phyloP scores from a whole-genome alignment of 2,113 vertebrate species.

The Plestiodon gilberti region DNA sequence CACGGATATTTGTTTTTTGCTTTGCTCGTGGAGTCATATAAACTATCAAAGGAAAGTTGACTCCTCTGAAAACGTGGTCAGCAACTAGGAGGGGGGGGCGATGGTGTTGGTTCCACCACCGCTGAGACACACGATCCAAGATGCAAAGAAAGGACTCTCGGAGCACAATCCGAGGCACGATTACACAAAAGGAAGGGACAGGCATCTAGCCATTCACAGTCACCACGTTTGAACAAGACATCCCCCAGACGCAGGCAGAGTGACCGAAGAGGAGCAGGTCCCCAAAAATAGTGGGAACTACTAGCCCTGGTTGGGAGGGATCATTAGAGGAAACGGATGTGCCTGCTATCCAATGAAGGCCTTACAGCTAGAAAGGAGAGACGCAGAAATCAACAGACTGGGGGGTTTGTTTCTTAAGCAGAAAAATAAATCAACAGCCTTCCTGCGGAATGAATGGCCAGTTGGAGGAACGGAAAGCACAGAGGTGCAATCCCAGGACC shows the following conservation, averaged over 20 bases:
- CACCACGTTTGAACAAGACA: too few relatives aligned
- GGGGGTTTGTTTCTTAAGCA: not conserved
- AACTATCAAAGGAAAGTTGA: not conserved
- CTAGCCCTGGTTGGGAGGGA: too few relatives aligned
- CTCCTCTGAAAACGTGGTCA: not conserved
- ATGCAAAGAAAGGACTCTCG: not conserved
- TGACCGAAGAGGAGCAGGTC: too few relatives aligned
- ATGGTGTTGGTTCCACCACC: not conserved
- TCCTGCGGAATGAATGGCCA: not conserved
- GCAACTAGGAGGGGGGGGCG: not conserved
- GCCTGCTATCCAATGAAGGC: not conserved
- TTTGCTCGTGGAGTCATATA: not conserved
- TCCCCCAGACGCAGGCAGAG: too few relatives aligned
- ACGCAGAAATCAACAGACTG: not conserved
- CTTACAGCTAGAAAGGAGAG: not conserved
- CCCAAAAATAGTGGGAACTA: too few relatives aligned
- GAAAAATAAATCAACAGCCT: not conserved
- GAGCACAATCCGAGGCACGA: too few relatives aligned
- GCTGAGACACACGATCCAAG: not conserved
- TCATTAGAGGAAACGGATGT: not conserved
- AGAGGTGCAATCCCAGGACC: not conserved
- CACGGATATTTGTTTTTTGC: not conserved
- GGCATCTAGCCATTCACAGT: too few relatives aligned
- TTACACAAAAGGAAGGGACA: not conserved
- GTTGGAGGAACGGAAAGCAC: not conserved